Evolutionary conservation across 2,888 invertebrate species (phyloP).

Genomic region (Hylaea fasciaria): DNA sequence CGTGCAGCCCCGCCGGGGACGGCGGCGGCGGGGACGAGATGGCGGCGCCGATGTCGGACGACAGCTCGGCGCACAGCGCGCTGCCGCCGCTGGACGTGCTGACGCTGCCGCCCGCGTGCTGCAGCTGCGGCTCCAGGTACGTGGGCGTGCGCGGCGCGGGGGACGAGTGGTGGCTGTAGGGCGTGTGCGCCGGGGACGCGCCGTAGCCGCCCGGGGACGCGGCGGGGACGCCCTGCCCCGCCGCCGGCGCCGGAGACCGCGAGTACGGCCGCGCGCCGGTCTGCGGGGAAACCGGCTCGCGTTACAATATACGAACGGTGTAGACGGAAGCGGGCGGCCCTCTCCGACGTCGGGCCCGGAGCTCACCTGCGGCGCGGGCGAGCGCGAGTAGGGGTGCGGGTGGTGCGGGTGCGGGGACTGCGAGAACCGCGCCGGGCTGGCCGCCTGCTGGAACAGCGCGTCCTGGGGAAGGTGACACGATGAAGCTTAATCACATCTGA

Average conservation of each 20-base stretch:
- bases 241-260: conserved; percentile 59
- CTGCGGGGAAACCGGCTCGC: conserved; percentile 9
- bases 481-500: too few relatives aligned
- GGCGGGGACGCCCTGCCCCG: conserved; percentile 56
- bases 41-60: conserved; percentile 91
- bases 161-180: conserved; percentile 78
- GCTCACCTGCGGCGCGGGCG: conserved; percentile 59
- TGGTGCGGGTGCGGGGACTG: conserved; percentile 58
- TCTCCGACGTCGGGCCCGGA: too few relatives aligned
- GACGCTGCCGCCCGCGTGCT: conserved; percentile 52
- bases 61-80: conserved; percentile 88
- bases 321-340: too few relatives aligned
- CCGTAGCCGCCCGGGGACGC: conserved; percentile 72
- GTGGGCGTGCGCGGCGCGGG: conserved; percentile 65
- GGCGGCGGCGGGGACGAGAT: conserved; percentile 89
- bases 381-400: conserved; percentile 64
- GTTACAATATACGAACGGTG: too few relatives aligned
- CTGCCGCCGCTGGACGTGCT: conserved; percentile 54
- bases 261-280: conserved; percentile 58
- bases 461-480: conserved; percentile 16
- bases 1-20: conserved; percentile 86
- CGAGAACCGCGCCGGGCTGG: conserved; percentile 58
- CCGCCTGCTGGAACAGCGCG: conserved; percentile 40
- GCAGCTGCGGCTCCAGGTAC: conserved; percentile 54
- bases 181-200: conserved; percentile 77